phyloP scores from a whole-genome alignment of 1,140 invertebrate species.

The Rhynchophorus ferrugineus region DNA sequence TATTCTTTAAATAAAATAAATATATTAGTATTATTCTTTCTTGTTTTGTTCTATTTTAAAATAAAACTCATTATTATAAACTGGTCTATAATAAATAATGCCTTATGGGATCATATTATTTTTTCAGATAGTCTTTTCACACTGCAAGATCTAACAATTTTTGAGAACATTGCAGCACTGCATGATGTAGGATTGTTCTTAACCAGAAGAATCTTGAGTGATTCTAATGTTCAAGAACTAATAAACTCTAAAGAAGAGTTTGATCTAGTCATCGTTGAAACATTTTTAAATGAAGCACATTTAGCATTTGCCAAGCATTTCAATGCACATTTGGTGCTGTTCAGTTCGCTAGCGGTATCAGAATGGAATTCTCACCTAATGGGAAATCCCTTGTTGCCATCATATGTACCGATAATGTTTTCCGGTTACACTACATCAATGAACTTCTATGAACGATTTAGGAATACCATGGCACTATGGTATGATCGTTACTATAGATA shows the following conservation, averaged over 20 bases:
- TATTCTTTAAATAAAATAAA: too few relatives aligned
- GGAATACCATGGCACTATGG: constrained; percentile 18
- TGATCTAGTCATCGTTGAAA: constrained; percentile 42
- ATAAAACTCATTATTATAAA: too few relatives aligned
- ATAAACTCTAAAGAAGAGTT: constrained; percentile 37
- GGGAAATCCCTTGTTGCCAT: constrained; percentile 10
- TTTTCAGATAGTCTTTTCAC: neutral
- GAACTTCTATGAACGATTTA: constrained; percentile 23
- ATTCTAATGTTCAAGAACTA: constrained; percentile 22
- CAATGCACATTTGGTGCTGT: constrained; percentile 36
- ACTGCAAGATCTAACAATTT: constrained; percentile 2
- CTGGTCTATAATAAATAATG: too few relatives aligned
- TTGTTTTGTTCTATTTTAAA: too few relatives aligned
- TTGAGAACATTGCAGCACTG: neutral
- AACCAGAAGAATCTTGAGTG: constrained; percentile 2
- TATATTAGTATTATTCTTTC: too few relatives aligned
- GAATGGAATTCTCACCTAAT: constrained; percentile 18
- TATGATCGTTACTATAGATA: constrained; percentile 9
- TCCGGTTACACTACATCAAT: constrained; percentile 19
- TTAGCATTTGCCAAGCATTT: constrained; percentile 39
- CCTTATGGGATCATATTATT: neutral
- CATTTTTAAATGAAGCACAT: constrained; percentile 43
- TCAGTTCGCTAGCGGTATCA: constrained; percentile 18
- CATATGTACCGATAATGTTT: constrained; percentile 12
- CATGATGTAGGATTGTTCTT: neutral